Percentiles rank a stretch among this genome's conserved stretches.
Evolutionary conservation across 2,797 vertebrate species (phyloP).

Genomic region (Mormyrus hasselquistii): DNA sequence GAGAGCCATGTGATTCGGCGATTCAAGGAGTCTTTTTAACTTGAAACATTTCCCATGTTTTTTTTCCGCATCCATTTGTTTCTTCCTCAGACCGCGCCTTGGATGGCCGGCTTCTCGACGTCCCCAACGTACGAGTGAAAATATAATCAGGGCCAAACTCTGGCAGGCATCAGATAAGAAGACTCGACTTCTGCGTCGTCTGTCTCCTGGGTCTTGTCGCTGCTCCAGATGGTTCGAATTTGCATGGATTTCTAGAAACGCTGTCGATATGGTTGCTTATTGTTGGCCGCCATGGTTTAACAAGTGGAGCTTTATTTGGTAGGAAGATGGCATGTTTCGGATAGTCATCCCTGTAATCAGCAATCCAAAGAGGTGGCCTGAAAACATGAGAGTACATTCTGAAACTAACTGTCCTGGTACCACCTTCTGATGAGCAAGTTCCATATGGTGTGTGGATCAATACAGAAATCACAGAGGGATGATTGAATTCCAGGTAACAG

Average conservation of each 20-base stretch:
- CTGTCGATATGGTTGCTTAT: not conserved
- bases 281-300: too few relatives aligned
- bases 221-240: not conserved
- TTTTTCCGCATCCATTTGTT: slow-evolving; percentile 38
- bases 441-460: not conserved
- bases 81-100: slow-evolving; percentile 12
- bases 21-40: slow-evolving; percentile 59
- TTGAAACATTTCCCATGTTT: slow-evolving; percentile 45
- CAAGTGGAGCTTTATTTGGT: not conserved
- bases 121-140: not conserved
- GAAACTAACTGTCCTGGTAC: not conserved
- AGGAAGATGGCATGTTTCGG: not conserved
- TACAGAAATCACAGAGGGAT: not conserved
- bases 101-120: not conserved
- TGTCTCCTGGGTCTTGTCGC: not conserved
- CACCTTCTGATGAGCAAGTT: not conserved
- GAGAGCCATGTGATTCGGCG: slow-evolving; percentile 57
- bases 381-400: not conserved
- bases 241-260: not conserved
- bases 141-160: not conserved
- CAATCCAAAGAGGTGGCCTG: not conserved
- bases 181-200: not conserved
- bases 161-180: not conserved
- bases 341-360: not conserved
- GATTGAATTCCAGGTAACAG: not conserved